Evolutionary conservation across 1,140 invertebrate genomes (phyloP).

Genomic region (Popillia japonica): DNA sequence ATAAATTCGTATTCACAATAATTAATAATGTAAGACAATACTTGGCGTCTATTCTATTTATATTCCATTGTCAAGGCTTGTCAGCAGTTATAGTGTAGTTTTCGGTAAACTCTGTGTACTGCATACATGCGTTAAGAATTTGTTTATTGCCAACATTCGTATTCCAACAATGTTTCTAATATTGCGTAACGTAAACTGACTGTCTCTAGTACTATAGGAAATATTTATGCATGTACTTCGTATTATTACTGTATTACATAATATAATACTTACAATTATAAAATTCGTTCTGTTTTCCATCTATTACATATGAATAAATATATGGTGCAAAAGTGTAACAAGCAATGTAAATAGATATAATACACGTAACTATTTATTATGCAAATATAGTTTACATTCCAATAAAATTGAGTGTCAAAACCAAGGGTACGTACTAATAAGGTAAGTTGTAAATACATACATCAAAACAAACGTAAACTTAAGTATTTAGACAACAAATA

Average conservation of each 20-base stretch:
- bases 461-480: too few relatives aligned
- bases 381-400: slow-evolving; percentile 10
- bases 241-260: slow-evolving; percentile 6
- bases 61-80: background rate
- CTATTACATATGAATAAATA: background rate
- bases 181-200: slow-evolving; percentile 10
- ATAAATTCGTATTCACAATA: background rate
- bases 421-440: background rate
- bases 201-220: background rate
- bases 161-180: slow-evolving; percentile 1
- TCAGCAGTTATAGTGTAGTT: background rate
- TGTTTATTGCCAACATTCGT: slow-evolving; percentile 2
- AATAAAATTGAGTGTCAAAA: background rate
- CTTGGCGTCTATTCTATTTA: background rate
- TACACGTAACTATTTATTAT: slow-evolving; percentile 12
- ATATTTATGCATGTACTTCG: slow-evolving; percentile 12
- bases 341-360: background rate
- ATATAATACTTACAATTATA: slow-evolving; percentile 13
- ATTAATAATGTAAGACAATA: background rate
- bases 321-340: background rate
- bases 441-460: too few relatives aligned
- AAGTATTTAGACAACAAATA: too few relatives aligned
- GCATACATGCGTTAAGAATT: slow-evolving; percentile 3
- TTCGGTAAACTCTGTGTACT: background rate
- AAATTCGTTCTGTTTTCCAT: slow-evolving; percentile 6